phyloP scores from a whole-genome alignment of 2,888 invertebrate species.

The Saturnia pavonia region DNA sequence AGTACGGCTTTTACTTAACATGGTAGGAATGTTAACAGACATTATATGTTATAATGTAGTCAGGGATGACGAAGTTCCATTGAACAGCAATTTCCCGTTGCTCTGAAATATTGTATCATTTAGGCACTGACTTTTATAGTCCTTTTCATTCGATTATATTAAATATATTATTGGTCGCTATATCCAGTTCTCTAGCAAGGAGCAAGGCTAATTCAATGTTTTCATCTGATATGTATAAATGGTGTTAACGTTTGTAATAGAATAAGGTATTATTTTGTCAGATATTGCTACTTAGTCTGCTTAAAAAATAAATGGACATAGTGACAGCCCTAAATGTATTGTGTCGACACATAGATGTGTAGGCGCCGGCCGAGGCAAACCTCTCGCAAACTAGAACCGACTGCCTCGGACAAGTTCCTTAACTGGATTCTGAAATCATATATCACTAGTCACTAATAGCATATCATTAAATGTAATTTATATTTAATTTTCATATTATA shows the following conservation, averaged over 20 bases:
- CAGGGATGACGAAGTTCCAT: too few species aligned
- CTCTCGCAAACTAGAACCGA: conserved; percentile 17
- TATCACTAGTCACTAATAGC: conserved; percentile 10
- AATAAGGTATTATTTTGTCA: neutral
- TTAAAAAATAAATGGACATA: neutral
- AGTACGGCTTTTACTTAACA: too few species aligned
- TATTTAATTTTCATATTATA: neutral
- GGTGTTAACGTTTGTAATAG: neutral
- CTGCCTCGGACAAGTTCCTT: conserved; percentile 11
- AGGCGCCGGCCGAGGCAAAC: conserved; percentile 23
- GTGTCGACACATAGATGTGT: conserved; percentile 18
- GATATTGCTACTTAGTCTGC: too few species aligned
- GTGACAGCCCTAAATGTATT: conserved; percentile 13
- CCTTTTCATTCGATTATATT: neutral
- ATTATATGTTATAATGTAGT: neutral
- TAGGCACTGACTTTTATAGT: neutral
- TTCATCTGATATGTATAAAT: neutral
- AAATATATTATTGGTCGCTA: neutral
- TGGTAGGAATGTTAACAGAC: too few species aligned
- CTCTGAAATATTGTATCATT: neutral
- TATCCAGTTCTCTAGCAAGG: neutral
- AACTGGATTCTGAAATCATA: conserved; percentile 7
- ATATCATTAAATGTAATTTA: neutral
- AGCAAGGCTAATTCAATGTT: neutral
- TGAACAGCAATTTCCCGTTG: neutral